Evolutionary conservation across 1,140 invertebrate genomes (phyloP), one percentile per base, ranked within the genome.

Genomic region (Sminthurides bifidus): DNA sequence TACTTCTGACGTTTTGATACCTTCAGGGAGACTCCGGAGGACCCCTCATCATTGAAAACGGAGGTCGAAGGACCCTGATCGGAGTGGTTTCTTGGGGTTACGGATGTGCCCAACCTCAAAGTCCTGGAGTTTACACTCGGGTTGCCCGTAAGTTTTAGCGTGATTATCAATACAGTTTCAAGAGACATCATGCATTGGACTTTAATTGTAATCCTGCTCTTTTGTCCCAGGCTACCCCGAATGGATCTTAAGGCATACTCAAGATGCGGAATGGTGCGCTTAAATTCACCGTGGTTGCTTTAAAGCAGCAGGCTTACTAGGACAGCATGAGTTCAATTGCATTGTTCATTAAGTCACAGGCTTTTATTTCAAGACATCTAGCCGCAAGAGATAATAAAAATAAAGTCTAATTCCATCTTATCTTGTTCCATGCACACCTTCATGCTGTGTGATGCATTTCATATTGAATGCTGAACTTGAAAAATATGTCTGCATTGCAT

Each of bases 181-280:
- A 17, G n/a, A 21, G 29, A 33, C 30, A 10, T 48, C 17, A 21
- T 38, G 30, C n/a, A 40, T 29, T 23, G 2, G 2, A 52, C 17
- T 24, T 17, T 46, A 33, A 14, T 43, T 48, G 0, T 33, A 17
- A 49, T 53, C 49, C 19, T 23, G 29, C n/a, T n/a, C 26, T n/a
- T 17, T 56, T n/a, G 2, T 26, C 50, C n/a, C 46, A 54, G 31
- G 50, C 19, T 57, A 50, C 27, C 23, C 52, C 14, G 54, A 56
- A 14, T 57, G 55, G 55, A 57, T 61, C 37, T 23, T 57, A 0
- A 31, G 54, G 19, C 50, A 54, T 31, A 58, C 55, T 2, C 26
- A 45, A 24, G 60, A 52, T 26, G 60, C 60, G 0, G 60, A 61
- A n/a, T 61, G 60, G 60, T 61, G 60, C 43, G 41, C n/a, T n/a